Conservation (phyloP, 2,888 invertebrate genomes). For the Lithophane socia region DNA sequence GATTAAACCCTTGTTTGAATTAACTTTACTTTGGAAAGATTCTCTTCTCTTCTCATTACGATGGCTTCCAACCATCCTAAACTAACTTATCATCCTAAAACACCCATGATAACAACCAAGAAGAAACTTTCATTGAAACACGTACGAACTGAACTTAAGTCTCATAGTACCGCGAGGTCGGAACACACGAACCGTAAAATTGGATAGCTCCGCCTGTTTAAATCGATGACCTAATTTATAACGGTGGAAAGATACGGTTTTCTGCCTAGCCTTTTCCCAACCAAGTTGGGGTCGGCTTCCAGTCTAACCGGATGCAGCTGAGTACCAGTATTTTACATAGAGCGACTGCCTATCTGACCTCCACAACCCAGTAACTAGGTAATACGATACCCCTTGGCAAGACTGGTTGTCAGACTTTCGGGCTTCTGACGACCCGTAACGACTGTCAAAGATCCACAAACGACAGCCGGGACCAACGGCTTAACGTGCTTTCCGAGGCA, state of each 20-base stretch:
- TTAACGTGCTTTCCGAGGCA: no score
- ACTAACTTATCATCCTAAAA: slow-evolving; percentile 18
- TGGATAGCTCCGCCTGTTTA: slow-evolving; percentile 72
- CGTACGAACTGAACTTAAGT: slow-evolving; percentile 41
- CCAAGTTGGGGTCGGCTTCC: no score
- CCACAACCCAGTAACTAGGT: no score
- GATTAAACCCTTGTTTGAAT: background rate
- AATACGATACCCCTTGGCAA: no score
- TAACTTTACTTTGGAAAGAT: background rate
- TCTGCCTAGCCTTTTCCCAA: no score
- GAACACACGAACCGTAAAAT: slow-evolving; percentile 75
- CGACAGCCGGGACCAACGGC: no score
- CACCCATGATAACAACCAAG: background rate
- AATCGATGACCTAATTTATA: slow-evolving; percentile 78
- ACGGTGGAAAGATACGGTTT: slow-evolving; percentile 31
- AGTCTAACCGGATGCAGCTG: no score
- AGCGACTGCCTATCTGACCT: no score
- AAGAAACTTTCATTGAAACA: slow-evolving; percentile 45
- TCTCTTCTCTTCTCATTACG: slow-evolving; percentile 16
- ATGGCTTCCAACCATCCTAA: background rate
- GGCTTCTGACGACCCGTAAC: no score
- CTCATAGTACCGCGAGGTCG: slow-evolving; percentile 63
- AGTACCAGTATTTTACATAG: no score
- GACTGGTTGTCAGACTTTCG: no score
- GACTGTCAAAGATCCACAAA: no score